Base-by-base conservation (phyloP, 2,888 invertebrate species). In the Acronicta leporina region DNA sequence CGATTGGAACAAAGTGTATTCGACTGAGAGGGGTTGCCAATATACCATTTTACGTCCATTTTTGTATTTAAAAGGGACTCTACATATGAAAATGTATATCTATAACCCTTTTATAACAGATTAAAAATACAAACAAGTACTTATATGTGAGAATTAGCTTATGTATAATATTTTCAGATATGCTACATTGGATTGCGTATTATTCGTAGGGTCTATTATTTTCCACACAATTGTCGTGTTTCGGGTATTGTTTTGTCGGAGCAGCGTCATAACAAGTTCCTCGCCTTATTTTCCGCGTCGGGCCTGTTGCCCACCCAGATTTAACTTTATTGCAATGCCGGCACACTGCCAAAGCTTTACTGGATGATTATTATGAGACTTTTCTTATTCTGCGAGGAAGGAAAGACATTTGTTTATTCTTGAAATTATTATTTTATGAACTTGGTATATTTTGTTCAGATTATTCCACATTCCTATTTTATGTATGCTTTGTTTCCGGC, bases 1-100 rank as follows among this genome's bases (percentile, higher is more conserved):
- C 90, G 91, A 93, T 92, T 92, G 92, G 91, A 87, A 91, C 92
- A 92, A 92, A 91, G 87, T 89, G 81, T 86, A 81, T 79, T 80
- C 82, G 84, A 80, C 82, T 80, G 82, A 83, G 77, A 82, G 85
- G 79, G 81, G 82, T 83, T 62, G 74, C 82, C 79, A 82, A 87
- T 90, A 91, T 91, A 86, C 83, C 87, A 88, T 88, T 88, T 89
- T 85, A 86, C 80, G 77, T 79, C 81, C 86, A 89, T 90, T 90
- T 88, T 82, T 20, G n/a, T 20, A 20, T 20, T 20, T 20, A 20
- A 20, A 20, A 20, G 20, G 20, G 20, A 20, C 4, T 20, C 20
- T 4, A 2, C 85, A 79, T 79, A 79, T 76, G 62, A 83, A 84
- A 85, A 83, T 85, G 86, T 86, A 85, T 78, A 80, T 71, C 77